A percentile compares a stretch with the other conserved stretches of the same genome.
Evolutionary conservation across 2,888 invertebrate genomes (phyloP).

Genomic region (Omphaloscelis lunosa): DNA sequence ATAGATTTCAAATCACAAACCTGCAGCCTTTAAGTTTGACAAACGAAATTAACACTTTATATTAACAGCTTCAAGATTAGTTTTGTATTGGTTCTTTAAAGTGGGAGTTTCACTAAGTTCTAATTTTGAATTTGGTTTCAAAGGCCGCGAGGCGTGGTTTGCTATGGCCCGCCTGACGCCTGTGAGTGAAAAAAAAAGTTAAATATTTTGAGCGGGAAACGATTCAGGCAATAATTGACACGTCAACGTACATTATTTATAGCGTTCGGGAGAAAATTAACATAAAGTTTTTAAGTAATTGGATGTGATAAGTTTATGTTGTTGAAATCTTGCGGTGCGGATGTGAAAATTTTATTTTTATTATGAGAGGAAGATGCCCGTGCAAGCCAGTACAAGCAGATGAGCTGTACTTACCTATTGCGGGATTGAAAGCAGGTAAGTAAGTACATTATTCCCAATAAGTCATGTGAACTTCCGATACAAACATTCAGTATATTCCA

Average conservation of each 20-base stretch:
- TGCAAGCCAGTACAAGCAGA: not conserved
- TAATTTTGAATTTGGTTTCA: constrained; percentile 73
- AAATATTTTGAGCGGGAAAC: constrained; percentile 78
- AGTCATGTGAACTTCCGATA: no score
- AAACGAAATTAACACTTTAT: constrained; percentile 71
- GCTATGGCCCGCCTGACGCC: constrained; percentile 73
- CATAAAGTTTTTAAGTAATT: constrained; percentile 86
- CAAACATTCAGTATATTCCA: no score
- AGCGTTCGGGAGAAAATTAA: constrained; percentile 83
- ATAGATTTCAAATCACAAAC: constrained; percentile 69
- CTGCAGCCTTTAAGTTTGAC: constrained; percentile 26
- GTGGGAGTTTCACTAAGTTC: constrained; percentile 76
- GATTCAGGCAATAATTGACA: constrained; percentile 87
- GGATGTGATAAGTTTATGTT: constrained; percentile 87
- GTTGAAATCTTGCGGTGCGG: constrained; percentile 72
- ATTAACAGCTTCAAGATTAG: constrained; percentile 64
- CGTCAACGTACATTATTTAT: constrained; percentile 89
- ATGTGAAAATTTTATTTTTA: constrained; percentile 78
- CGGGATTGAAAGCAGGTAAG: no score
- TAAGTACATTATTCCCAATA: no score
- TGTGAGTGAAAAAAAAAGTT: constrained; percentile 68
- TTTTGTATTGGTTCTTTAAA: constrained; percentile 60
- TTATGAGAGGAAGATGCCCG: constrained; percentile 63
- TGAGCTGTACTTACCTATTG: no score
- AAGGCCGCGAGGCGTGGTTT: constrained; percentile 81